Evolutionary conservation across 1,140 invertebrate species (phyloP), one percentile per base, ranked within the genome.

Genomic region (Paraescarpia echinospica): DNA sequence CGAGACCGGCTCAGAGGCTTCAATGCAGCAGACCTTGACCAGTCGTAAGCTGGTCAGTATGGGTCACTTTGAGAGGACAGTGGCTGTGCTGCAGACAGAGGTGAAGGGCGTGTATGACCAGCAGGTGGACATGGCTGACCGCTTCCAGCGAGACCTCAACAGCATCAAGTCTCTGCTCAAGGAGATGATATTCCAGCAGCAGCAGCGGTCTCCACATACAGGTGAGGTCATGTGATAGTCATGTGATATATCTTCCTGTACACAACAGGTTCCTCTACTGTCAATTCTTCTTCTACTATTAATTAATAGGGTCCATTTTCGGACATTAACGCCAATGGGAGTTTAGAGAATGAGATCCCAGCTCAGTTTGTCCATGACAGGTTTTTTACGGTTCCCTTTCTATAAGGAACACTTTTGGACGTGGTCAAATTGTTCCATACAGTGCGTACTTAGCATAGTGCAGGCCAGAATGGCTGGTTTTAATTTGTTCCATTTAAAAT

Each of bases 101-200:
- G 34, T 90, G 31, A 34, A 90, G 35, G 35, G 18, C 8, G 90
- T 90, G 34, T 1, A 41, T 90, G 90, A 34, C 35, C 90, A 90
- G n/a, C 90, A 90, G 90, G 33, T 34, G 90, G 18, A 90, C 90
- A 90, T 90, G 90, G 34, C 90, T 34, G 90, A 90, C 90, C 33
- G 35, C 4, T 34, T 90, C 34, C 33, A 90, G 90, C 33, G n/a
- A 14, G 90, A 90, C 35, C 33, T 90, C 18, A 90, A n/a, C 90
- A 90, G 90, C 34, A 90, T 90, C 90, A 90, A 90, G 27, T 34
- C 90, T 27, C 90, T 90, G 90, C 90, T 90, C 22, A 90, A 90
- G 22, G 27, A 41, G 90, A 9, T 90, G 34, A 34, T 90, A 34
- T 34, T 90, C 14, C 90, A 90, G 33, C 90, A 90, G 59, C 59